Base-by-base conservation (phyloP, 2,888 invertebrate genomes). In the Drosophila algonquin region DNA sequence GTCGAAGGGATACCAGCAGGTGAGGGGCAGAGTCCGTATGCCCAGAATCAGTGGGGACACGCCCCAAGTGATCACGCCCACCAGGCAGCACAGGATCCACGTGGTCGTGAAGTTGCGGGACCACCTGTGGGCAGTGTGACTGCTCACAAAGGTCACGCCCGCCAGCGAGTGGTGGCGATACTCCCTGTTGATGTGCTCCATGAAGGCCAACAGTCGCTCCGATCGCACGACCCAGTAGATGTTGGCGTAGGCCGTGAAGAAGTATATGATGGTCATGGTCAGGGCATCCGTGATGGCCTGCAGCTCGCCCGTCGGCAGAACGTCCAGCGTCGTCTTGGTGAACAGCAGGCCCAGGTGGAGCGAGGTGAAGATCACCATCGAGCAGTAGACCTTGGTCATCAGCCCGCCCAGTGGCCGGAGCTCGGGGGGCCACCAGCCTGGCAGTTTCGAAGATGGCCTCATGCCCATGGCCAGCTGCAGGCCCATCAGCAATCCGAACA, bases 1-100 rank as follows among this genome's bases (percentile, higher is more conserved):
- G 74, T 92, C 86, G 51, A 92, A 91, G 0, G 92, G 92, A 81
- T 92, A 92, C 91, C 92, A 91, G 53, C 89, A 89, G 4, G 77
- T 79, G 32, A 92, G 61, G 0, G 92, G 91, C 45, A 92, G 63
- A 4, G 77, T 72, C 3, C 81, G 72, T 3, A 73, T 75, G 3
- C 85, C 74, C 57, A 89, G 24, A 0, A 91, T 64, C 5, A 92
- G 21, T 0, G 91, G 92, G 2, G 84, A 75, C 3, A 91, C 47
- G 1, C 86, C 89, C 87, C 90, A 91, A 32, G 77, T 77, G n/a
- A 78, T 59, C 0, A 87, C 89, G 6, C 90, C 90, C 10, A 32
- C 0, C n/a, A 86, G 32, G 21, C 91, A 91, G 12, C 74, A 54
- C 1, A 27, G 2, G 6, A 73, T n/a, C 92, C 92, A 92, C 10